These are phyloP conservation scores for Melieria crassipennis DNA, from an alignment of 2,888 invertebrate genomes.

Conservation along the genomic window DNA sequence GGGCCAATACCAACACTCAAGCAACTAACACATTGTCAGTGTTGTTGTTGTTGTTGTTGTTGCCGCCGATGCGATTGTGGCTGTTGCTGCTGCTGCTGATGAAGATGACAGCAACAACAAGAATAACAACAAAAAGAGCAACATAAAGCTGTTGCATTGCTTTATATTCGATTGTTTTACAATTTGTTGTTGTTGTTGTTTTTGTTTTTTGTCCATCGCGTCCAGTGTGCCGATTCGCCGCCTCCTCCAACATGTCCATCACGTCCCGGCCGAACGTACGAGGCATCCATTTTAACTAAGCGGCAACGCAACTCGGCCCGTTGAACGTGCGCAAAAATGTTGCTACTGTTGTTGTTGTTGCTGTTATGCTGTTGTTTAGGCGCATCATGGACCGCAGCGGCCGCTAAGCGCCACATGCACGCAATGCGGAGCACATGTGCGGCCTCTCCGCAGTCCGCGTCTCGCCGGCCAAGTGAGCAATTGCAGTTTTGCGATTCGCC, in stretches of 20 bases:
- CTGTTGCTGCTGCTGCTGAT: background rate
- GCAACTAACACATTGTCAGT: background rate
- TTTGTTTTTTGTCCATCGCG: conserved; percentile 33
- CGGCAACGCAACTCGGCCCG: conserved; percentile 17
- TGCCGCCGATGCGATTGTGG: background rate
- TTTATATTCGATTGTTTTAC: no score
- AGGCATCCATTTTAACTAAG: conserved; percentile 60
- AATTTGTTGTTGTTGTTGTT: no score
- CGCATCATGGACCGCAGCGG: background rate
- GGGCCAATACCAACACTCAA: conserved; percentile 9
- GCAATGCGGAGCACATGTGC: background rate
- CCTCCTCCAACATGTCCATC: conserved; percentile 55
- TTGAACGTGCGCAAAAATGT: conserved; percentile 20
- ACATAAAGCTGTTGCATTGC: no score
- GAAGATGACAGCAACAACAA: background rate
- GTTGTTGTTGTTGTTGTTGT: conserved; percentile 6
- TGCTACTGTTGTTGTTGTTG: background rate
- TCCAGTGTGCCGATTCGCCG: no score
- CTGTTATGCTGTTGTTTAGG: no score
- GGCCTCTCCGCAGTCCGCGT: background rate
- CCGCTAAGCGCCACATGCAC: conserved; percentile 2
- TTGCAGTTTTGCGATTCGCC: conserved; percentile 34
- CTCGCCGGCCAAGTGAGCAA: conserved; percentile 9
- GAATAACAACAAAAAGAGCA: no score
- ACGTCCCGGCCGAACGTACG: conserved; percentile 62